phyloP scores from a whole-genome alignment of 2,113 vertebrate genomes.

The Ceuthmochares aereus region DNA sequence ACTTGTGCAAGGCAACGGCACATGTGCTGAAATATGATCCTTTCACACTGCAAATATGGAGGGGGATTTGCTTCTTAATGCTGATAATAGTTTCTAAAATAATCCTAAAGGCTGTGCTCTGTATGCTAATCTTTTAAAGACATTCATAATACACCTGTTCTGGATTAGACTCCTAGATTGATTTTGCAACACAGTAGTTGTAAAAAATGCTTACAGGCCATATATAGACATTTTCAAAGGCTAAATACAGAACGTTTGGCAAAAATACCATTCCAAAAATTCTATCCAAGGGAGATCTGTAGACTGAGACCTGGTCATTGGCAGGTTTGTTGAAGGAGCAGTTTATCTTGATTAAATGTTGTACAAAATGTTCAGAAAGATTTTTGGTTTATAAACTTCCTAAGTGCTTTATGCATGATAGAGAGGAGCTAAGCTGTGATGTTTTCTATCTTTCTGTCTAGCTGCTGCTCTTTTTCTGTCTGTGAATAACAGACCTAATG shows the following conservation, averaged over 20 bases:
- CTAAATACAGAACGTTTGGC: constrained; percentile 20
- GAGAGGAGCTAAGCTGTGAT: not conserved
- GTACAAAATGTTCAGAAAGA: not conserved
- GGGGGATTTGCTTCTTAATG: constrained; percentile 30
- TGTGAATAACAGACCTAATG: not conserved
- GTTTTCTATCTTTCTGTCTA: not conserved
- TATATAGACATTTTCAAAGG: constrained; percentile 42
- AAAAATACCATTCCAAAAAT: not conserved
- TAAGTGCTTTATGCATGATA: not conserved
- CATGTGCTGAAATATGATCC: constrained; percentile 20
- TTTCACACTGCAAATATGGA: not conserved
- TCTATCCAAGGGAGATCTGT: not conserved
- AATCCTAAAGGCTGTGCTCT: not conserved
- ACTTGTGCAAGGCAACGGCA: not conserved
- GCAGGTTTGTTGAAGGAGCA: not conserved
- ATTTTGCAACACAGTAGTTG: constrained; percentile 42
- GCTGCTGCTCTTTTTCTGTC: not conserved
- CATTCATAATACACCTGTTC: constrained; percentile 56
- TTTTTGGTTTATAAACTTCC: not conserved
- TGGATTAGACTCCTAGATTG: constrained; percentile 54
- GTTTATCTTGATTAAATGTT: not conserved
- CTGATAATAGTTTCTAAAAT: constrained; percentile 25
- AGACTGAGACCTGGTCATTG: not conserved
- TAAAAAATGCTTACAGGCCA: constrained; percentile 35
- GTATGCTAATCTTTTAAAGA: constrained; percentile 36